These are phyloP conservation scores for Danionella dracula DNA, from an alignment of 2,797 vertebrate genomes.

Conservation along the genomic window DNA sequence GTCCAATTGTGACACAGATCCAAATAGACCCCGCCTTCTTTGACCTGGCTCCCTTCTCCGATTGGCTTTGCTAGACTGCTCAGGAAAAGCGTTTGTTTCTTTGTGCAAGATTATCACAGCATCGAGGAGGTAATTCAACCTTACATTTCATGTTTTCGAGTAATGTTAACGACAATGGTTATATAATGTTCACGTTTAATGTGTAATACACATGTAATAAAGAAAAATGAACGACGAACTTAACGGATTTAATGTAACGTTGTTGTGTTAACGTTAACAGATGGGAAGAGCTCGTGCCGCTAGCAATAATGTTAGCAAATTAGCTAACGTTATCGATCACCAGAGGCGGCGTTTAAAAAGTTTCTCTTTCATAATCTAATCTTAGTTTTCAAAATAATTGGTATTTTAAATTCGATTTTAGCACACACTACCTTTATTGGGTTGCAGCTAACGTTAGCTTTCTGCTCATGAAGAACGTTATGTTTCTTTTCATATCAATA, in stretches of 20 bases:
- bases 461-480: no score
- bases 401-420: no score
- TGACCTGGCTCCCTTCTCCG: neutral
- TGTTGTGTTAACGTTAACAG: neutral
- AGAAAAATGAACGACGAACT: neutral
- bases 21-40: neutral
- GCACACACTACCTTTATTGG: no score
- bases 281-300: neutral
- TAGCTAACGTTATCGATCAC: slow-evolving; percentile 5
- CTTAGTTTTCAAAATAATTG: no score
- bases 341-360: no score
- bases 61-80: slow-evolving; percentile 32
- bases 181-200: no score
- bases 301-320: slow-evolving; percentile 28
- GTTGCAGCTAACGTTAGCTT: no score
- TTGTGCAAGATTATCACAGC: slow-evolving; percentile 67
- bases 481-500: no score
- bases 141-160: no score
- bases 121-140: slow-evolving; percentile 60
- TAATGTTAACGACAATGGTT: no score
- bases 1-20: neutral
- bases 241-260: neutral
- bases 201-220: no score
- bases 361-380: no score
- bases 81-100: slow-evolving; percentile 53